Base-by-base conservation (phyloP, 2,113 vertebrate species). In the Tyto alba region DNA sequence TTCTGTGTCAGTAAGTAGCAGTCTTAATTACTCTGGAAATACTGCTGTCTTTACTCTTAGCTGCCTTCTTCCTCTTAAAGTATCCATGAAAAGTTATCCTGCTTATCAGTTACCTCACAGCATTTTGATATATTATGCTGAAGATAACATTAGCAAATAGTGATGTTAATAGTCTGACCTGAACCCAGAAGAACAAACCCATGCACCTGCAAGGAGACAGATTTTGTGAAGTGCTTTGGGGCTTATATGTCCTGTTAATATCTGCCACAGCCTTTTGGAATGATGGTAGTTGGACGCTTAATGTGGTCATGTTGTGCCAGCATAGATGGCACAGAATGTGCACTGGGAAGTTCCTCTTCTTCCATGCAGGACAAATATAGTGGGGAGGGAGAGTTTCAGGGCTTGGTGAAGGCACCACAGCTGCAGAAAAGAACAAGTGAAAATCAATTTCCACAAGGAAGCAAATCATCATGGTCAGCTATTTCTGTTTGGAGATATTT, bases 1-100 rank as follows among this genome's bases (percentile, higher is more conserved):
- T 81, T 62, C 96, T 89, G 52, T 95, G 74, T 72, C 96, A 7
- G 97, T 98, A 96, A 97, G 97, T 96, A 71, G n/a, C 4, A 3
- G 4, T 2, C 52, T 85, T 47, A 53, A 74, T 47, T 47, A 48
- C 8, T 59, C 4, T 26, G 43, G 38, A 92, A 79, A 52, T 41
- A 27, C 7, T 38, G 36, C 25, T 82, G 40, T 55, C 22, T 73
- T 77, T 41, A 19, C 40, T 80, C 74, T 41, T 34, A 69, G 38
- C 52, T 77, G 68, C 6, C 13, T 57, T 75, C 36, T 63, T 81
- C 59, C 59, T 74, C 23, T 40, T 75, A 36, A 71, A 56, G n/a
- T 69, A 90, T 15, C 64, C 30, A 20, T 26, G 47, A 85, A 88
- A 56, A 89, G 25, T 60, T 32, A 73, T 8, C 10, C 6, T 60